Evolutionary conservation across 2,888 invertebrate genomes (phyloP).

Genomic region (Trypoxylon attenuatum): DNA sequence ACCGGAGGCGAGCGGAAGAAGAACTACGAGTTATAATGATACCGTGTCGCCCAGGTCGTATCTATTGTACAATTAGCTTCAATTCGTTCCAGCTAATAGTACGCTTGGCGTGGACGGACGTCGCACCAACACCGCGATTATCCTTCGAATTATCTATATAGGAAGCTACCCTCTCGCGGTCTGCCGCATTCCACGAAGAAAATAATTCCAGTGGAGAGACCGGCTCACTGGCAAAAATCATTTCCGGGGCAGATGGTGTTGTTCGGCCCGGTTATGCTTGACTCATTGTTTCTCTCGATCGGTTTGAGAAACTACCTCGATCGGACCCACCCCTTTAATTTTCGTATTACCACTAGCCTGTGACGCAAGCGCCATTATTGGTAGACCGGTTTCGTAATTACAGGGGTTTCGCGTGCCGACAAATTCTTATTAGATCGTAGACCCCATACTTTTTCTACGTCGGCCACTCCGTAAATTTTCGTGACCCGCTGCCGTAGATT

Average conservation of each 20-base stretch:
- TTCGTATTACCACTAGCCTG: conserved; percentile 26
- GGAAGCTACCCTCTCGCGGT: not conserved
- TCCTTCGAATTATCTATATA: too few relatives aligned
- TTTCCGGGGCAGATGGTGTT: conserved; percentile 52
- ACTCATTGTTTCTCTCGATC: conserved; percentile 22
- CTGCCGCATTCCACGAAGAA: not conserved
- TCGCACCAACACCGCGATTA: too few relatives aligned
- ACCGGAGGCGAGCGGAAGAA: conserved; percentile 12
- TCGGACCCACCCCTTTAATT: conserved; percentile 39
- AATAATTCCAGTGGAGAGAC: not conserved
- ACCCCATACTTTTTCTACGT: conserved; percentile 4
- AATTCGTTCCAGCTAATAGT: conserved; percentile 5
- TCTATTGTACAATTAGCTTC: conserved; percentile 22
- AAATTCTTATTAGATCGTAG: conserved; percentile 56
- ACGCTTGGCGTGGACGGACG: not conserved
- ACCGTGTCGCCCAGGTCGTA: conserved; percentile 13
- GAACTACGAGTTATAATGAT: conserved; percentile 27
- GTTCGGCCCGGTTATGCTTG: conserved; percentile 25
- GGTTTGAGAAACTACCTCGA: conserved; percentile 11
- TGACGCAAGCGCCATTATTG: conserved; percentile 36
- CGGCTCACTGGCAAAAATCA: conserved; percentile 8
- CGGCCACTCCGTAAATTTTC: conserved; percentile 25
- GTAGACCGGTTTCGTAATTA: conserved; percentile 49
- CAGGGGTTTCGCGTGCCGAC: conserved; percentile 52
- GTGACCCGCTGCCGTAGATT: conserved; percentile 43